A percentile compares a stretch with the other conserved stretches of the same genome.
phyloP scores from a whole-genome alignment of 1,140 invertebrate genomes.

The Lepidurus couesii region DNA sequence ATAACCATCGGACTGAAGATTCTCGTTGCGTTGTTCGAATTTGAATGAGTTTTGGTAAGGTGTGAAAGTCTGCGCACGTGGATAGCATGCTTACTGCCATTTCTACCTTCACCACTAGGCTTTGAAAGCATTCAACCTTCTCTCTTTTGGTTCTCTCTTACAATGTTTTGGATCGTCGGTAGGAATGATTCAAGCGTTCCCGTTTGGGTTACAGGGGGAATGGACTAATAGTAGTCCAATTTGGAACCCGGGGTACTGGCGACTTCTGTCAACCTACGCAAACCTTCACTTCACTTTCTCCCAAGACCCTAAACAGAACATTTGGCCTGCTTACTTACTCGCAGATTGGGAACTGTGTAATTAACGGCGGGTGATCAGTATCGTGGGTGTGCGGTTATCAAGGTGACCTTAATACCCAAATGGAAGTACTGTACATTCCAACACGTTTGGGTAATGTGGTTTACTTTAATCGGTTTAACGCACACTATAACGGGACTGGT shows the following conservation, averaged over 20 bases:
- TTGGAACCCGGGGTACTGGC: background rate
- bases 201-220: background rate
- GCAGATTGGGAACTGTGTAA: background rate
- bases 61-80: constrained; percentile 1
- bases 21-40: background rate
- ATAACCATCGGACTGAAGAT: background rate
- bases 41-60: background rate
- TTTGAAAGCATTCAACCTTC: constrained; percentile 1
- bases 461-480: too few relatives aligned
- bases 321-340: background rate
- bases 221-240: background rate
- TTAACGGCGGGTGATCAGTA: too few relatives aligned
- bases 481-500: too few relatives aligned
- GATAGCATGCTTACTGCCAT: background rate
- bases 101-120: background rate
- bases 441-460: too few relatives aligned
- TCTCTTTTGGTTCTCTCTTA: background rate
- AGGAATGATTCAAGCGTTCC: constrained; percentile 8
- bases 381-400: too few relatives aligned
- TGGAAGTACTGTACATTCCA: too few relatives aligned
- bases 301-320: background rate
- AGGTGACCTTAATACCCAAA: too few relatives aligned
- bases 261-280: background rate
- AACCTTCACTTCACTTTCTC: constrained; percentile 16
- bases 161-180: background rate